Base-by-base conservation (phyloP, 2,888 invertebrate genomes). In the Erpobdella octoculata region DNA sequence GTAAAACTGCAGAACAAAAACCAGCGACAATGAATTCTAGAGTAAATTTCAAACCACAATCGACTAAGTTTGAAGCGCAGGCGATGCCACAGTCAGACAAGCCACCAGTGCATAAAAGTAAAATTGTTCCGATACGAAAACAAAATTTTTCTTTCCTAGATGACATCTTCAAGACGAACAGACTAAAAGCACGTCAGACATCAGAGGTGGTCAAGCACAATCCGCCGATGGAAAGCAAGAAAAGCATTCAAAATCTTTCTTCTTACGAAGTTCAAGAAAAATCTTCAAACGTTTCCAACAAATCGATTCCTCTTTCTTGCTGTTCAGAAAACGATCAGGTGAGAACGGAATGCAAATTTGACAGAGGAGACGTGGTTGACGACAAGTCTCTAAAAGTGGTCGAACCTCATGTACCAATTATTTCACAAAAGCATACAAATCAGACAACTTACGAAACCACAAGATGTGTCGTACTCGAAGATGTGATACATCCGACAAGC, bases 41-140 rank as follows among this genome's bases (percentile, higher is more conserved):
- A n/a, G n/a, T n/a, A n/a, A n/a, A n/a, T n/a, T n/a, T n/a, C n/a
- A n/a, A n/a, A n/a, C n/a, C n/a, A n/a, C n/a, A n/a, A n/a, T n/a
- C n/a, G n/a, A n/a, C n/a, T n/a, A n/a, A n/a, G n/a, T n/a, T n/a
- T n/a, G n/a, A n/a, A n/a, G n/a, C n/a, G n/a, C n/a, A n/a, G n/a
- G n/a, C n/a, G n/a, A n/a, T n/a, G n/a, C n/a, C n/a, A n/a, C n/a
- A n/a, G n/a, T n/a, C n/a, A n/a, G n/a, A n/a, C n/a, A n/a, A n/a
- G n/a, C n/a, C n/a, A n/a, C n/a, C n/a, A n/a, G n/a, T n/a, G n/a
- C n/a, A n/a, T n/a, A n/a, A n/a, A n/a, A n/a, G n/a, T n/a, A n/a
- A n/a, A n/a, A n/a, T n/a, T n/a, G n/a, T n/a, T n/a, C 53, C 53
- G n/a, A 53, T 53, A 53, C 21, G 53, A 9, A 53, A 53, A 53